Evolutionary conservation across 2,113 vertebrate species (phyloP), one percentile per base, ranked within the genome.

Genomic region (Paramormyrops kingsleyae): DNA sequence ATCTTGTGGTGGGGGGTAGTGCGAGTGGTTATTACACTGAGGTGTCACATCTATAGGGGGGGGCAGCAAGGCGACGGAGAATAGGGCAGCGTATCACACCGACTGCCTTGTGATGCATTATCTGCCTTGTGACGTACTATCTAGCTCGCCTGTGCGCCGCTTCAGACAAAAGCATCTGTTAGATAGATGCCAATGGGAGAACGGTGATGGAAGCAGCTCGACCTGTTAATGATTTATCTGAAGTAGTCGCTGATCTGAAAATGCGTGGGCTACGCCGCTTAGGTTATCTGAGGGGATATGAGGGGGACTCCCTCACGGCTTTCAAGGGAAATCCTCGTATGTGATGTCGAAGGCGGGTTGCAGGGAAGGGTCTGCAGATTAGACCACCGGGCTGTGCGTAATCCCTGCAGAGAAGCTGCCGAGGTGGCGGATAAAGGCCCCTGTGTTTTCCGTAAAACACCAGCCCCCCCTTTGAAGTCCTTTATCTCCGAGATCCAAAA

Each of bases 301-400:
- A 12, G 31, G 31, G 93, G 94, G 93, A 93, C 94, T 95, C 94
- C 94, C 94, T 92, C 50, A 56, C 35, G 52, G 91, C 92, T 91
- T 91, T 90, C 53, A 84, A 88, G 92, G 90, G 89, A 21, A 49
- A 47, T 92, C 91, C 92, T 93, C 93, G 91, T 59, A 90, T 93
- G 91, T 91, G 92, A 90, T 92, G 49, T 92, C 89, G 88, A 89
- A 90, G 92, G 91, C 89, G 88, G 91, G 91, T 91, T 90, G 87
- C 56, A 89, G 87, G 53, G 74, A 56, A 21, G 88, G 24, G 35
- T 46, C 21, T 66, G 87, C 77, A 49, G 74, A 80, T 62, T 90
- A 93, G 90, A 89, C 46, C 47, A 90, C 87, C 88, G 87, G 92
- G 88, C 88, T 88, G 89, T 59, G 49, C 17, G 35, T 92, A 92